Evolutionary conservation across 1,140 invertebrate species (phyloP).

Genomic region (Dendroctonus ponderosae): DNA sequence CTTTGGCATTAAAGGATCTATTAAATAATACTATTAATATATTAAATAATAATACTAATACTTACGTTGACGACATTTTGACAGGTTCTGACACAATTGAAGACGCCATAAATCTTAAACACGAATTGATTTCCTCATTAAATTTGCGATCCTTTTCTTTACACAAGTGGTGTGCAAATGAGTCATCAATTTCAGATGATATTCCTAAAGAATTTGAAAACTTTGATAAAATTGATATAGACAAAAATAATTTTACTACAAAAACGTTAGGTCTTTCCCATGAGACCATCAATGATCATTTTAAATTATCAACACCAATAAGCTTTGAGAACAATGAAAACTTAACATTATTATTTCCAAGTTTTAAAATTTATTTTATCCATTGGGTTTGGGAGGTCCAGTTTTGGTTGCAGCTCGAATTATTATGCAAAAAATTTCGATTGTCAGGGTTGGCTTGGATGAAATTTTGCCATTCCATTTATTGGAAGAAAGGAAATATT

Average conservation of each 20-base stretch:
- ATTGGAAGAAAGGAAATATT: slow-evolving; percentile 13
- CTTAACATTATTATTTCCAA: slow-evolving; percentile 30
- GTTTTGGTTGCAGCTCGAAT: slow-evolving; percentile 43
- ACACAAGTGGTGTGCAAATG: slow-evolving; percentile 21
- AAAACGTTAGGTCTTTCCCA: slow-evolving; percentile 29
- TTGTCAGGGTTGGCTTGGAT: slow-evolving; percentile 36
- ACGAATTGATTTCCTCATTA: no score
- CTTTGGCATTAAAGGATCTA: slow-evolving; percentile 40
- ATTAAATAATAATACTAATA: no score
- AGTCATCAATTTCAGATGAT: no score
- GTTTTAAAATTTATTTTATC: slow-evolving; percentile 46
- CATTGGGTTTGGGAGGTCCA: slow-evolving; percentile 42
- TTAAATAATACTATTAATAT: no score
- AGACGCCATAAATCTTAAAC: slow-evolving; percentile 6
- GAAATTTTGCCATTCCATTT: slow-evolving; percentile 25
- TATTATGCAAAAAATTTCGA: slow-evolving; percentile 44
- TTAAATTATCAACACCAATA: slow-evolving; percentile 20
- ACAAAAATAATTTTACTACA: slow-evolving; percentile 16
- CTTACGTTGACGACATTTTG: slow-evolving; percentile 55
- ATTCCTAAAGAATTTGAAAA: no score
- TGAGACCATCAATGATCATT: slow-evolving; percentile 18
- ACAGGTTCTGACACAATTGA: slow-evolving; percentile 39
- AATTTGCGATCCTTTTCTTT: slow-evolving; percentile 21
- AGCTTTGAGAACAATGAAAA: neutral
- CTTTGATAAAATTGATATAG: slow-evolving; percentile 20